Evolutionary conservation across 2,113 vertebrate species (phyloP).

Genomic region (Cricetomys ansorgei): DNA sequence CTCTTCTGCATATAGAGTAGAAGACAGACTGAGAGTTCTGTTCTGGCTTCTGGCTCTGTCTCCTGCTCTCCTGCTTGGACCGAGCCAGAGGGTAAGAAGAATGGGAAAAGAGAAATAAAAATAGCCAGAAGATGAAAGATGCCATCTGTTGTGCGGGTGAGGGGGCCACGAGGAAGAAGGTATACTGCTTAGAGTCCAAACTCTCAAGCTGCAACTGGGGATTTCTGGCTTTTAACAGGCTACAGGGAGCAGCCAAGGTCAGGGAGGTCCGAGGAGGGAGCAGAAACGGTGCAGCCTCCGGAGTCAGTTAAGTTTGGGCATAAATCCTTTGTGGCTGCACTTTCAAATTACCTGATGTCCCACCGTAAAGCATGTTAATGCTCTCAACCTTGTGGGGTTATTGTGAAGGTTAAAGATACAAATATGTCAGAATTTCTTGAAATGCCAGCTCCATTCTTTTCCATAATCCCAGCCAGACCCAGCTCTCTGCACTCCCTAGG

Average conservation of each 20-base stretch:
- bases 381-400: neutral
- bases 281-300: neutral
- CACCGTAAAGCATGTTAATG: neutral
- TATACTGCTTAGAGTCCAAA: neutral
- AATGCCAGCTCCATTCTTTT: neutral
- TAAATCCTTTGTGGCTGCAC: neutral
- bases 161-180: slow-evolving; percentile 33
- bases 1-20: neutral
- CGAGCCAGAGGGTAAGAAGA: neutral
- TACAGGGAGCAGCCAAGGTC: neutral
- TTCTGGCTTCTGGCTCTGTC: slow-evolving; percentile 29
- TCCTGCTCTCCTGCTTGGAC: slow-evolving; percentile 36
- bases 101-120: slow-evolving; percentile 58
- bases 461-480: neutral
- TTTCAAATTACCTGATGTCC: neutral
- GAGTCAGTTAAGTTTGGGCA: neutral
- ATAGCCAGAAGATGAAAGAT: slow-evolving; percentile 77
- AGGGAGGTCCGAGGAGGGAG: neutral
- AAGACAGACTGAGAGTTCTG: neutral
- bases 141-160: slow-evolving; percentile 81
- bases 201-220: neutral
- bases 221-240: neutral
- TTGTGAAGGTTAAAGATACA: neutral
- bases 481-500: neutral
- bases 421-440: neutral